phyloP scores from a whole-genome alignment of 2,797 vertebrate species.

The Prionace glauca region DNA sequence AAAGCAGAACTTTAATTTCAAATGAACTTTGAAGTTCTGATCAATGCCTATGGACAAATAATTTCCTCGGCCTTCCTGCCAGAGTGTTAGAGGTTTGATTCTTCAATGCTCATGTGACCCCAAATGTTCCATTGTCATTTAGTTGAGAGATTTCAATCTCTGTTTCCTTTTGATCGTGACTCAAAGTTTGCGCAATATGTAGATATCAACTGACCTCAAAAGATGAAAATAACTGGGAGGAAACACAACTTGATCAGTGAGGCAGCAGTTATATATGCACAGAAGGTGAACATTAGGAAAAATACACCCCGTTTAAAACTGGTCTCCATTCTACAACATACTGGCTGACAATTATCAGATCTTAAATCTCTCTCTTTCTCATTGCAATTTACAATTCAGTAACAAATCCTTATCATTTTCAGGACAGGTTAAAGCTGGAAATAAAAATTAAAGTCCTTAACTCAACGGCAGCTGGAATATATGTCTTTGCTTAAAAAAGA shows the following conservation, averaged over 20 bases:
- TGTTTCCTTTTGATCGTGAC: neutral
- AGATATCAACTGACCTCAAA: neutral
- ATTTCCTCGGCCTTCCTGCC: neutral
- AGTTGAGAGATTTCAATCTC: neutral
- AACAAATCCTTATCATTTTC: neutral
- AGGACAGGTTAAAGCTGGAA: neutral
- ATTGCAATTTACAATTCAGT: neutral
- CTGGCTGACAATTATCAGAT: neutral
- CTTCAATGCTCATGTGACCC: neutral
- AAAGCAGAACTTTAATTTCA: neutral
- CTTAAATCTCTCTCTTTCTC: neutral
- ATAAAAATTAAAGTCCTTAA: neutral
- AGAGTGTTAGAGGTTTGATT: neutral
- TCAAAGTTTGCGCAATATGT: neutral
- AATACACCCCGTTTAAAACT: neutral
- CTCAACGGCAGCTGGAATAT: neutral
- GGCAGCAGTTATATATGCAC: neutral
- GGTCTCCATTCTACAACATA: neutral
- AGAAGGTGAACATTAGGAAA: neutral
- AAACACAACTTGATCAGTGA: neutral
- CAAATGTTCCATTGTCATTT: neutral
- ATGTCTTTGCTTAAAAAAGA: neutral
- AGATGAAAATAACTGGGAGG: neutral
- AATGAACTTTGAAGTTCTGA: neutral
- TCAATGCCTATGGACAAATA: neutral